phyloP scores from a whole-genome alignment of 2,797 vertebrate species.

The Staurois parvus region DNA sequence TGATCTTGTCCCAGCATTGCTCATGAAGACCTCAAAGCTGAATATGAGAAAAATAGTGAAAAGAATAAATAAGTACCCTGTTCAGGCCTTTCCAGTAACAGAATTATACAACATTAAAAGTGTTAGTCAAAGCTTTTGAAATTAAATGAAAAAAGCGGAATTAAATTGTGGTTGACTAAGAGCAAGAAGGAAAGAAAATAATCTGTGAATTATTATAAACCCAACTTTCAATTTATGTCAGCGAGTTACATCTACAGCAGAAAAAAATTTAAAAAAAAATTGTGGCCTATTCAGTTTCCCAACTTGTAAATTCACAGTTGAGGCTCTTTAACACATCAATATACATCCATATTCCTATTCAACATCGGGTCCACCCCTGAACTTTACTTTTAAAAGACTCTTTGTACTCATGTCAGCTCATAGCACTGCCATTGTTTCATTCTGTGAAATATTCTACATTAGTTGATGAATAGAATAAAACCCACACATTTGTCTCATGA shows the following conservation, averaged over 20 bases:
- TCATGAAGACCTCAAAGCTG: constrained; percentile 4
- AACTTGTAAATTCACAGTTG: constrained; percentile 1
- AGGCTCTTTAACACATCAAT: background rate
- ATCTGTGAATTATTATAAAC: background rate
- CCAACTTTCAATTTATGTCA: constrained; percentile 4
- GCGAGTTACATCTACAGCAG: background rate
- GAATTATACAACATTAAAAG: constrained; percentile 27
- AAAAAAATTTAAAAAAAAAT: background rate
- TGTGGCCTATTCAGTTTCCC: background rate
- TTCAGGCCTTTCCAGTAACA: constrained; percentile 23
- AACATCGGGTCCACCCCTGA: background rate
- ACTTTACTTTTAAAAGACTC: background rate
- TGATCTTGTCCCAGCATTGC: no score
- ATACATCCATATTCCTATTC: constrained; percentile 10
- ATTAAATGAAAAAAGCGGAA: constrained; percentile 15
- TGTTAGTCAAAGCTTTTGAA: constrained; percentile 32
- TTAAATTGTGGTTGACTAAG: constrained; percentile 13
- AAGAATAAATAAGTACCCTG: background rate
- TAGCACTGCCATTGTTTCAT: background rate
- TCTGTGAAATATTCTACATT: background rate
- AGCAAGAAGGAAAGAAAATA: background rate
- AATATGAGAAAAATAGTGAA: background rate
- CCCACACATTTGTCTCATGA: background rate
- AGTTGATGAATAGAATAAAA: background rate
- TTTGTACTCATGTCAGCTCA: background rate